Evolutionary conservation across 2,888 invertebrate genomes (phyloP).

Genomic region (Xanthorhoe designata): DNA sequence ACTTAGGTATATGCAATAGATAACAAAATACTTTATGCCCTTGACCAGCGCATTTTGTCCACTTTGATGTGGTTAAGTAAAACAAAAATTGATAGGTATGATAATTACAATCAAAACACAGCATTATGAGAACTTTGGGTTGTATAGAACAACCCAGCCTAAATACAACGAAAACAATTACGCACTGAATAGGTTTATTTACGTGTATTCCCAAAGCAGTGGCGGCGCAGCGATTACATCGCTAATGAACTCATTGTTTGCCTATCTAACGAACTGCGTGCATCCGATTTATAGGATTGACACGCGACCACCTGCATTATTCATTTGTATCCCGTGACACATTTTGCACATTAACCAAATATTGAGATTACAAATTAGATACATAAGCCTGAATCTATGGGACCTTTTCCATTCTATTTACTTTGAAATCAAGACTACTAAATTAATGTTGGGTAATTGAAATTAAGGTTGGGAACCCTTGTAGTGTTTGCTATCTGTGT

Average conservation of each 20-base stretch:
- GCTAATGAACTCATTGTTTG: slow-evolving; percentile 84
- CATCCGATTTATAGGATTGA: slow-evolving; percentile 53
- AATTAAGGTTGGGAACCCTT: too few relatives aligned
- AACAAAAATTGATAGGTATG: background rate
- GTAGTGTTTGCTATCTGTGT: too few relatives aligned
- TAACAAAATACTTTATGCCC: too few relatives aligned
- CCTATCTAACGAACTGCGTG: slow-evolving; percentile 77
- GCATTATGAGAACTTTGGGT: background rate
- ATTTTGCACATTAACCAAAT: slow-evolving; percentile 28
- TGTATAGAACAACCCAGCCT: background rate
- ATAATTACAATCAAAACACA: background rate
- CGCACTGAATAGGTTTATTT: slow-evolving; percentile 24
- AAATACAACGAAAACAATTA: slow-evolving; percentile 28
- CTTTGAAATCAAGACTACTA: too few relatives aligned
- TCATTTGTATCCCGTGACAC: slow-evolving; percentile 31
- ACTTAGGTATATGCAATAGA: too few relatives aligned
- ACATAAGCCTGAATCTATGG: background rate
- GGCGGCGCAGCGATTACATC: slow-evolving; percentile 75
- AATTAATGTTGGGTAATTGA: too few relatives aligned
- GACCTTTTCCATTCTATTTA: background rate
- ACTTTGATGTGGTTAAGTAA: too few relatives aligned
- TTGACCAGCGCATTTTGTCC: too few relatives aligned
- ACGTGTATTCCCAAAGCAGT: slow-evolving; percentile 45
- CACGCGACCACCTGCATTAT: slow-evolving; percentile 36
- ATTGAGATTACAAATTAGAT: background rate